Conservation (phyloP, 2,888 invertebrate genomes). For the Lasioglossum lativentre region DNA sequence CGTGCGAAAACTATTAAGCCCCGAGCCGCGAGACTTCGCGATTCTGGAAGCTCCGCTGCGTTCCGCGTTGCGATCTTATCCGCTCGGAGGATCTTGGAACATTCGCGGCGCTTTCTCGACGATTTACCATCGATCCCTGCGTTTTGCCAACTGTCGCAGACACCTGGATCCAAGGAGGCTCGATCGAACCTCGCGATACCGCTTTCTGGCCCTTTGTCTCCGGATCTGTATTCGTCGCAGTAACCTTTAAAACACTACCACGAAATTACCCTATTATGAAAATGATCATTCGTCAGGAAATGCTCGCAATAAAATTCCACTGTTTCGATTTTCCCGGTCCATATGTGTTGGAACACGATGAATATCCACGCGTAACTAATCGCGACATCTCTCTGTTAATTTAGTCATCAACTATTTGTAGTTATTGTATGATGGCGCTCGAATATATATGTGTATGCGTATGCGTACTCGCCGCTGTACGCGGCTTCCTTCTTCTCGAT, state of each 20-base stretch:
- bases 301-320: slow-evolving; percentile 1
- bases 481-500: no score
- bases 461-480: no score
- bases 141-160: slow-evolving; percentile 9
- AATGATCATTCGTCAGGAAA: not conserved
- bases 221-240: not conserved
- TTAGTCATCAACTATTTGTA: no score
- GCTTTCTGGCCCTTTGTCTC: not conserved
- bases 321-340: no score
- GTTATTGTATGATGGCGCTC: no score
- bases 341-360: no score
- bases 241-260: not conserved
- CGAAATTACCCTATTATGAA: not conserved
- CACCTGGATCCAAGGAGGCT: slow-evolving; percentile 15
- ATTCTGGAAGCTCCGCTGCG: slow-evolving; percentile 50
- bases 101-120: slow-evolving; percentile 37
- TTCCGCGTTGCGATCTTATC: slow-evolving; percentile 61
- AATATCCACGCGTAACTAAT: no score
- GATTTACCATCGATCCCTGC: slow-evolving; percentile 25
- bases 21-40: slow-evolving; percentile 17
- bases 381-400: no score
- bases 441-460: no score
- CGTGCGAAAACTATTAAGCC: slow-evolving; percentile 62
- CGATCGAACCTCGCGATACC: slow-evolving; percentile 10
- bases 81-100: slow-evolving; percentile 46